These are phyloP conservation scores for Phyllostomus discolor DNA, from an alignment of 2,113 vertebrate genomes.

Conservation along the genomic window DNA sequence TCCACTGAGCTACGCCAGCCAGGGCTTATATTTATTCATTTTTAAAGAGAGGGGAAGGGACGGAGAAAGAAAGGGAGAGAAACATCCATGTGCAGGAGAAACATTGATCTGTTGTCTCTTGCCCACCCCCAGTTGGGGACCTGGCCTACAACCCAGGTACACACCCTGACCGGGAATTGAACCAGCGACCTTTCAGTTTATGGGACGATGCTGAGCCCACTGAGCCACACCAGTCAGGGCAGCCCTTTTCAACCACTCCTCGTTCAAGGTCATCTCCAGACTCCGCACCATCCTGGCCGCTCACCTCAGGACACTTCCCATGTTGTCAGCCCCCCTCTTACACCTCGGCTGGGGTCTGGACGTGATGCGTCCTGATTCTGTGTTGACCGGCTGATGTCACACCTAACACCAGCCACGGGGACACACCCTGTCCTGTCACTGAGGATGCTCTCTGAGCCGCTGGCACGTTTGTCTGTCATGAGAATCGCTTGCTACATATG, in stretches of 20 bases:
- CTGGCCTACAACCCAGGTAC: no score
- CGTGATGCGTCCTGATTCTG: neutral
- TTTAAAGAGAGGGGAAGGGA: no score
- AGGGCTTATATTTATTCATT: no score
- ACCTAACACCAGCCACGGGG: neutral
- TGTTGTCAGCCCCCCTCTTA: neutral
- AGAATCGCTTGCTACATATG: neutral
- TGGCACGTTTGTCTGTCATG: fast-evolving
- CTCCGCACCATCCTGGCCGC: neutral
- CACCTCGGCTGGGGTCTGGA: neutral
- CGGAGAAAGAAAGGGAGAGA: no score
- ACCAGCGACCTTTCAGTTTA: no score
- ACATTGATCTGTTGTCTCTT: no score
- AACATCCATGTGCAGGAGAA: no score
- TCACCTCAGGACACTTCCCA: neutral
- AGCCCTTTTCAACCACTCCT: neutral
- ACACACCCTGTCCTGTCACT: neutral
- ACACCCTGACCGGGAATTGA: no score
- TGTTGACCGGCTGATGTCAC: neutral
- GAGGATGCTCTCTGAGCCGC: neutral
- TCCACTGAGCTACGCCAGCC: no score
- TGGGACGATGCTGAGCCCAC: no score
- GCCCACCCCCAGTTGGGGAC: no score
- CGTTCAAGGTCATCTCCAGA: neutral
- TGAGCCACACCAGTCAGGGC: no score